A percentile compares a stretch with the other conserved stretches of the same genome.
Conservation (phyloP, 2,888 invertebrate species). For the Oligia latruncula region DNA sequence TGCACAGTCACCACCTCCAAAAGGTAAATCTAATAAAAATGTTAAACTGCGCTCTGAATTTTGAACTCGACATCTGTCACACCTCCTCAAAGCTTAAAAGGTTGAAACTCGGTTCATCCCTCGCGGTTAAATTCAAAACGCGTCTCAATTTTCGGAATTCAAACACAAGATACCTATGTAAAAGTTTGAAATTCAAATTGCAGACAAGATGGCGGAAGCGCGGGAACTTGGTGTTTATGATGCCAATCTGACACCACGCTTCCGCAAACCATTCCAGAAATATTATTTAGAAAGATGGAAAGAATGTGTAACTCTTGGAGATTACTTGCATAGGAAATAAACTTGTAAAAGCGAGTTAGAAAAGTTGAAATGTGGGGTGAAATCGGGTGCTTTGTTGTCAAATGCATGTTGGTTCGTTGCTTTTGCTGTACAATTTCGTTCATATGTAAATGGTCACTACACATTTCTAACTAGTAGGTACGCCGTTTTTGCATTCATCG, state of each 20-base stretch:
- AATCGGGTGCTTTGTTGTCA: constrained; percentile 24
- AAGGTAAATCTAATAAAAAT: constrained; percentile 18
- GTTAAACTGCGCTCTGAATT: not conserved
- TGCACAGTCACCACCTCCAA: not conserved
- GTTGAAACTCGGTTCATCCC: constrained; percentile 6
- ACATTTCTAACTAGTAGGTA: not conserved
- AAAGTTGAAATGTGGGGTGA: not conserved
- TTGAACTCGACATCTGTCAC: constrained; percentile 3
- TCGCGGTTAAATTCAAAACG: constrained; percentile 11
- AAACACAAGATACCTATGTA: constrained; percentile 22
- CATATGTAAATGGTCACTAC: not conserved
- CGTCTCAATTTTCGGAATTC: constrained; percentile 14
- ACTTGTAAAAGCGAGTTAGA: not conserved
- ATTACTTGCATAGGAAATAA: constrained; percentile 2
- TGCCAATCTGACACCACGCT: constrained; percentile 39
- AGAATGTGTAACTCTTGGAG: not conserved
- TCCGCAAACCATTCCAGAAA: constrained; percentile 27
- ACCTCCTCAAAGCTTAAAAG: not conserved
- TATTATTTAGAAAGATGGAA: constrained; percentile 27
- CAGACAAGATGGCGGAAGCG: constrained; percentile 26
- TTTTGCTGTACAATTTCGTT: not conserved
- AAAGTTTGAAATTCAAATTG: constrained; percentile 26
- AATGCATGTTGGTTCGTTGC: not conserved
- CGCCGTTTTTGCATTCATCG: no score
- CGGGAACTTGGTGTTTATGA: constrained; percentile 40